Conservation (phyloP, 2,888 invertebrate genomes). For the Myopa tessellatipennis region DNA sequence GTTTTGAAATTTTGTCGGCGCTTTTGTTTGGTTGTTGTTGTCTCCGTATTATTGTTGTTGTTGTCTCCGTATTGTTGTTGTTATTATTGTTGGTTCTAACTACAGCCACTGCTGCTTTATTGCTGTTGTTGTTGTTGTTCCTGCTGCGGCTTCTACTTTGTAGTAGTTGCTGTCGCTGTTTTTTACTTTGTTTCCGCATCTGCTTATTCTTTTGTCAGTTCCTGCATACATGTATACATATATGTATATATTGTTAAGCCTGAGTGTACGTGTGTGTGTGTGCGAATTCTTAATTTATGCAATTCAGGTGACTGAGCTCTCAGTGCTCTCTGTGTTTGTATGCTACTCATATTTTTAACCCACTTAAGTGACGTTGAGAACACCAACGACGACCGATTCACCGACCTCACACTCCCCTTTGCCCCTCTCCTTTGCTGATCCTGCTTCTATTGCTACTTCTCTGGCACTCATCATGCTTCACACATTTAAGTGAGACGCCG, state of each 20-base stretch:
- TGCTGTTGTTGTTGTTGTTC: neutral
- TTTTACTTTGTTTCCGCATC: neutral
- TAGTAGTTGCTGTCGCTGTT: neutral
- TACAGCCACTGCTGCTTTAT: neutral
- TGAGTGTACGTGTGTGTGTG: neutral
- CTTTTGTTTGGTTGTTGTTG: slow-evolving; percentile 16
- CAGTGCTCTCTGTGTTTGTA: neutral
- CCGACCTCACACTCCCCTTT: neutral
- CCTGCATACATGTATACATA: slow-evolving; percentile 11
- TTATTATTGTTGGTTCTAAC: neutral
- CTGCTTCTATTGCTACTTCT: neutral
- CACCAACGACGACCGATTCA: neutral
- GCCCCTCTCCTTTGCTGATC: neutral
- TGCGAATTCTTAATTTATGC: slow-evolving; percentile 11
- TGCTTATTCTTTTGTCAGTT: slow-evolving; percentile 15
- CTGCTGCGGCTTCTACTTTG: neutral
- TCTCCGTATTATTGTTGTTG: neutral
- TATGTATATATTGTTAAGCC: neutral
- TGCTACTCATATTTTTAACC: slow-evolving; percentile 12
- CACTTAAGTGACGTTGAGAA: neutral
- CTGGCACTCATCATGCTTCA: neutral
- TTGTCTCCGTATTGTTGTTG: neutral
- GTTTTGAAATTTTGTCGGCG: slow-evolving; percentile 30
- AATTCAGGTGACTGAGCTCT: slow-evolving; percentile 31
- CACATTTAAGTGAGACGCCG: neutral